Base-by-base conservation (phyloP, 64 coral and sea anemone genomes). In the Stylophora pistillata region DNA sequence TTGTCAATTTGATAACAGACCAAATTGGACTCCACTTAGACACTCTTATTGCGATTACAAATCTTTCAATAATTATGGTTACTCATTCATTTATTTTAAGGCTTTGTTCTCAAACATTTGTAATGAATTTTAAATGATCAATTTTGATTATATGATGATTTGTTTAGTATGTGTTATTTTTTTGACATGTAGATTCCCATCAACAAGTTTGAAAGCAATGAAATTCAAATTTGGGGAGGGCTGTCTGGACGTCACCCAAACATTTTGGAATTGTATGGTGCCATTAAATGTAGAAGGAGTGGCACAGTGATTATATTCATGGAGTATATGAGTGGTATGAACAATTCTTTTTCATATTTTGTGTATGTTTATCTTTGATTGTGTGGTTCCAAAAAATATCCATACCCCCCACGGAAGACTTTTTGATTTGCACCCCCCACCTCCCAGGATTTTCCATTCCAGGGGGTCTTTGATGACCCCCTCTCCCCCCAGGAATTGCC, bases 291-390 rank as follows among this genome's bases (percentile, higher is more conserved):
- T 4, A 20, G 68, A 2, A 10, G 54, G 2, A 55, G 37, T 47
- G 37, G 37, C 37, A 47, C 32, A 16, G 53, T 92, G 15, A 72
- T 53, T 6, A 92, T 92, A 3, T 92, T 92, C 16, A 92, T 92
- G 90, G 90, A 92, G 55, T 92, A 78, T 37, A 86, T 92, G 90
- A 58, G 58, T 55, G 90, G 90, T 86, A 47, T 21, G 74, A 34
- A 33, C 10, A 9, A 17, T 23, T 30, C 17, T 55, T 41, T 69
- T 47, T 54, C 10, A 34, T 2, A 9, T 30, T 56, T 26, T 25
- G 10, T 66, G 37, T 47, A 47, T 47, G 7, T 47, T 3, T 47
- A 47, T 4, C 37, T 47, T 47, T 47, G 37, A 47, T 47, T 47
- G n/a, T n/a, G n/a, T n/a, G n/a, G n/a, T n/a, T n/a, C n/a, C n/a